Percentiles rank a stretch among this genome's conserved stretches.
These are phyloP conservation scores for Drosophila flavopinicola DNA, from an alignment of 2,888 invertebrate genomes.

Conservation along the genomic window DNA sequence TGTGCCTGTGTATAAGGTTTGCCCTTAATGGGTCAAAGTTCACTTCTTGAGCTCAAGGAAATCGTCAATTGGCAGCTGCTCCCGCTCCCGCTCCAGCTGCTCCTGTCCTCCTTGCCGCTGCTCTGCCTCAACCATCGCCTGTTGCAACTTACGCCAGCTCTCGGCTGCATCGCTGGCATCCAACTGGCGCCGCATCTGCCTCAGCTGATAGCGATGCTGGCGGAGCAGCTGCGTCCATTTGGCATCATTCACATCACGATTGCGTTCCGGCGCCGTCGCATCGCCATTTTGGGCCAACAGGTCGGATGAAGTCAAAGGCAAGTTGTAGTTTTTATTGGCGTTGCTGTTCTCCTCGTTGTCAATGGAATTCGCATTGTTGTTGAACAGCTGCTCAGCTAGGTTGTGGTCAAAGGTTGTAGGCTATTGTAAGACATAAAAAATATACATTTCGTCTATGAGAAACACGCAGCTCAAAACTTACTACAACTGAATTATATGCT, in stretches of 20 bases:
- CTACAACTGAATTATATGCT: too few species aligned
- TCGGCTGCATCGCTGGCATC: slow-evolving; percentile 61
- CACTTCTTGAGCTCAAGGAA: slow-evolving; percentile 65
- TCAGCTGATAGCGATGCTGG: slow-evolving; percentile 52
- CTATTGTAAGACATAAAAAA: background rate
- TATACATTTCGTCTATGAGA: background rate
- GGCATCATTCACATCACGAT: slow-evolving; percentile 26
- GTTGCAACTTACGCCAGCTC: slow-evolving; percentile 63
- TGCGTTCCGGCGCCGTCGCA: slow-evolving; percentile 15
- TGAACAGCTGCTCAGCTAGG: slow-evolving; percentile 50
- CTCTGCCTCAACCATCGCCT: slow-evolving; percentile 48
- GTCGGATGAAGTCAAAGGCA: slow-evolving; percentile 22
- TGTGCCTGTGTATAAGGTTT: slow-evolving; percentile 13
- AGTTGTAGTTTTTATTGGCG: slow-evolving; percentile 33
- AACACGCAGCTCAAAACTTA: too few species aligned
- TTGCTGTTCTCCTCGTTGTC: slow-evolving; percentile 31
- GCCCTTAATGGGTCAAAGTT: slow-evolving; percentile 33
- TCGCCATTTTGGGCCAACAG: slow-evolving; percentile 17
- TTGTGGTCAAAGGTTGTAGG: slow-evolving; percentile 34
- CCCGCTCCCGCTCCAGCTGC: slow-evolving; percentile 4
- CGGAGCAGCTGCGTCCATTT: slow-evolving; percentile 63
- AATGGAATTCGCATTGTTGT: slow-evolving; percentile 24
- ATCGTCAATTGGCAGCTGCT: slow-evolving; percentile 39
- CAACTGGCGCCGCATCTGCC: slow-evolving; percentile 45
- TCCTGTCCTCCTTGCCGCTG: slow-evolving; percentile 16